Conservation (phyloP, 2,888 invertebrate species). For the Caenorhabditis sinica region DNA sequence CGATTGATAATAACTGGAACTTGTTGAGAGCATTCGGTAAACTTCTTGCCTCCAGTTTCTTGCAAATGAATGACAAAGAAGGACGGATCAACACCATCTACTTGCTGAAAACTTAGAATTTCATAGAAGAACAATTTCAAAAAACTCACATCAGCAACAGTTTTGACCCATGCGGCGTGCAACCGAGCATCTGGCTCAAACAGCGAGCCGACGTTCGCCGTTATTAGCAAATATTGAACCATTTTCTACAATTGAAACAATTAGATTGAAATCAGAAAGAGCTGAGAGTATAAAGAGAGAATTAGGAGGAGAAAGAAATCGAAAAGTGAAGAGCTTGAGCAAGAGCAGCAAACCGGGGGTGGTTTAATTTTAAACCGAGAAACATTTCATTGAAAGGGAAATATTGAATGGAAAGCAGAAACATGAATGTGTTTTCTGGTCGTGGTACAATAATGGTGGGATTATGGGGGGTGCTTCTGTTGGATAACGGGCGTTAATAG, state of each 20-base stretch:
- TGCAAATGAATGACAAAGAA: conserved; percentile 78
- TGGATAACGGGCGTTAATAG: not conserved
- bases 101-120: conserved; percentile 66
- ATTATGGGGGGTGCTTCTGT: conserved; percentile 24
- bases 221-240: conserved; percentile 75
- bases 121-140: not conserved
- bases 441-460: conserved; percentile 18
- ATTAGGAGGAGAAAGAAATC: conserved; percentile 9
- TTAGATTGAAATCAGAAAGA: not conserved
- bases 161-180: conserved; percentile 72
- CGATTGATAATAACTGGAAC: conserved; percentile 76
- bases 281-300: conserved; percentile 15
- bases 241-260: conserved; percentile 30
- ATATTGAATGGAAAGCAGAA: not conserved
- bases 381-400: not conserved
- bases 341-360: not conserved
- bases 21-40: conserved; percentile 70
- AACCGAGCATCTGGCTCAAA: conserved; percentile 78
- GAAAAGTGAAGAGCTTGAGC: not conserved
- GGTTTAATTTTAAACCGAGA: conserved; percentile 15
- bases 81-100: conserved; percentile 66
- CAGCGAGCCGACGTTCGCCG: conserved; percentile 83
- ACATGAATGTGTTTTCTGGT: not conserved
- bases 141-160: conserved; percentile 68
- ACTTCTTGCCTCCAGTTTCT: conserved; percentile 74